Evolutionary conservation across 2,888 invertebrate genomes (phyloP).

Genomic region (Bugulina stolonifera): DNA sequence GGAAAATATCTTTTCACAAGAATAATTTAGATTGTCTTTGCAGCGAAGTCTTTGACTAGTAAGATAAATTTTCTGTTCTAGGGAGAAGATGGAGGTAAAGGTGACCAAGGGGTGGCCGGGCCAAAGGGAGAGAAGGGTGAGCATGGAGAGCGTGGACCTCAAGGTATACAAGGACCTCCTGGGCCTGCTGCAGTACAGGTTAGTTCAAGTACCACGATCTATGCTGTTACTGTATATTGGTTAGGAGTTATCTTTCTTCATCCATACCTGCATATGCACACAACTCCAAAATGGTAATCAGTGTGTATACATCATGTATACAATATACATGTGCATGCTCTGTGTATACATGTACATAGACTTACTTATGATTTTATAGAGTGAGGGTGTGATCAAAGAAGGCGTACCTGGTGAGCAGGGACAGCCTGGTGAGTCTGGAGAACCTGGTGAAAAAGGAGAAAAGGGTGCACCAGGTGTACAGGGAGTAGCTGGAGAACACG

Average conservation of each 20-base stretch:
- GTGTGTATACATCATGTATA: too few relatives aligned
- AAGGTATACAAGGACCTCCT: constrained; percentile 28
- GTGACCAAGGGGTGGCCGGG: constrained; percentile 15
- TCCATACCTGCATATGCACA: too few relatives aligned
- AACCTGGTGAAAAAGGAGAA: background rate
- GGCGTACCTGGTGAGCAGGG: constrained; percentile 3
- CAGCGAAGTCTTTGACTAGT: too few relatives aligned
- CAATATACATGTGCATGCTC: too few relatives aligned
- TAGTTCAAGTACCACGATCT: background rate
- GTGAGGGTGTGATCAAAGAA: background rate
- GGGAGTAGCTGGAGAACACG: constrained; percentile 3
- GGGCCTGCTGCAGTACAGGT: constrained; percentile 20
- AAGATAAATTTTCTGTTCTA: background rate
- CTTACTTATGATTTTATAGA: too few relatives aligned
- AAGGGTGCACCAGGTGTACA: background rate
- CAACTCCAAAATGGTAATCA: too few relatives aligned
- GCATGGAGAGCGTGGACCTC: constrained; percentile 8
- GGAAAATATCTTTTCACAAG: too few relatives aligned
- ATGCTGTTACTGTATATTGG: too few relatives aligned
- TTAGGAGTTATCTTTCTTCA: too few relatives aligned
- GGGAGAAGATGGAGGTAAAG: constrained; percentile 14
- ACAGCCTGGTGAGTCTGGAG: constrained; percentile 21
- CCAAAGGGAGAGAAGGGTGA: constrained; percentile 28
- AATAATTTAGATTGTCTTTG: too few relatives aligned
- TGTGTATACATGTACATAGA: too few relatives aligned